A percentile compares a stretch with the other conserved stretches of the same genome.
These are phyloP conservation scores for Picathartes gymnocephalus DNA, from an alignment of 2,113 vertebrate species.

Conservation along the genomic window DNA sequence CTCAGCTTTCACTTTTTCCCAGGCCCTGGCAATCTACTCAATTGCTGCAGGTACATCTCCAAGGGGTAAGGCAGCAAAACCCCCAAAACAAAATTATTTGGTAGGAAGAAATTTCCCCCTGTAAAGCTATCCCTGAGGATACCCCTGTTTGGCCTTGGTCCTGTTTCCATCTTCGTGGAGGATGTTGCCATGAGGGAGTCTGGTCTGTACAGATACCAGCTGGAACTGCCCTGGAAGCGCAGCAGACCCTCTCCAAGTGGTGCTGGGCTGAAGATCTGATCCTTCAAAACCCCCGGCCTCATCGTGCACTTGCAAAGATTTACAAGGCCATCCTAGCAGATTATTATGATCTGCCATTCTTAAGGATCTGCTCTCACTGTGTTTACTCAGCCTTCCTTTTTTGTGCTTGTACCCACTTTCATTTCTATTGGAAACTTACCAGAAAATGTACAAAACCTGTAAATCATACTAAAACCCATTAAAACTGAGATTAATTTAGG, in stretches of 20 bases:
- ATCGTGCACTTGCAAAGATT: not conserved
- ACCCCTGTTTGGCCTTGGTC: not conserved
- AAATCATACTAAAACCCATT: constrained; percentile 63
- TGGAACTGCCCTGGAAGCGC: not conserved
- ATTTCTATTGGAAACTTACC: constrained; percentile 61
- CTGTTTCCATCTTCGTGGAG: not conserved
- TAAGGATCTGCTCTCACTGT: not conserved
- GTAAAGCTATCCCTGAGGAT: not conserved
- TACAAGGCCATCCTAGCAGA: not conserved
- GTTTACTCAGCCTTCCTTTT: constrained; percentile 51
- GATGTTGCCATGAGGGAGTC: rapidly evolving
- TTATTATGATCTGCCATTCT: not conserved
- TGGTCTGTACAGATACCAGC: not conserved
- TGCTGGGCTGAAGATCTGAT: not conserved
- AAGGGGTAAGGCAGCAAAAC: not conserved
- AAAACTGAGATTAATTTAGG: constrained; percentile 67
- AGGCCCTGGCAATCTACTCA: not conserved
- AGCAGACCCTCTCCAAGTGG: not conserved
- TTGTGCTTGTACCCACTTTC: constrained; percentile 26
- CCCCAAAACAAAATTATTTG: not conserved
- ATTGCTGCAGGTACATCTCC: not conserved
- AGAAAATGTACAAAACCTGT: constrained; percentile 48
- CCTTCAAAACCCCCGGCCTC: not conserved
- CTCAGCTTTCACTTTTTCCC: not conserved
- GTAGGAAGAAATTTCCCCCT: not conserved